Conservation (phyloP, 1,140 invertebrate species). For the Scaptomyza montana region DNA sequence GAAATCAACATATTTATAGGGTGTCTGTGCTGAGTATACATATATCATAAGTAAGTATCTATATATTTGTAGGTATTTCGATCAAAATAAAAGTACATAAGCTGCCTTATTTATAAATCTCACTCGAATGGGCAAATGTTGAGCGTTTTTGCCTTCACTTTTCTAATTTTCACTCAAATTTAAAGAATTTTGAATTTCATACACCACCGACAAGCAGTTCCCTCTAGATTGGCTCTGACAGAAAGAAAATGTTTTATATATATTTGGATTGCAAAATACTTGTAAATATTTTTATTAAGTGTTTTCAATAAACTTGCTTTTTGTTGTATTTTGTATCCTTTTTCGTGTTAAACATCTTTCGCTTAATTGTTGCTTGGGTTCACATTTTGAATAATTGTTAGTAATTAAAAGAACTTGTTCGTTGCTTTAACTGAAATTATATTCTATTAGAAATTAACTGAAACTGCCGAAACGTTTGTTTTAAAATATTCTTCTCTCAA, state of each 20-base stretch:
- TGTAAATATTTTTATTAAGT: conserved; percentile 71
- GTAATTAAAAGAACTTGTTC: conserved; percentile 72
- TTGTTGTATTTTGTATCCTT: conserved; percentile 31
- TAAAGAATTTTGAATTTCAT: conserved; percentile 37
- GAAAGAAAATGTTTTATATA: conserved; percentile 77
- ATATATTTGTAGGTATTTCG: conserved; percentile 15
- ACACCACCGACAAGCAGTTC: conserved; percentile 47
- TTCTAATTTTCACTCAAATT: conserved; percentile 61
- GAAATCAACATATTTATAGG: conserved; percentile 60
- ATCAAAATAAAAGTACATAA: conserved; percentile 56
- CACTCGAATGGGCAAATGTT: conserved; percentile 60
- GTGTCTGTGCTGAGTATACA: conserved; percentile 49
- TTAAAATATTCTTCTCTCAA: conserved; percentile 72
- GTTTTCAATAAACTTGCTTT: conserved; percentile 67
- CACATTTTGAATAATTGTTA: conserved; percentile 72
- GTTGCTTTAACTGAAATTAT: conserved; percentile 38
- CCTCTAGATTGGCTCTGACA: conserved; percentile 58
- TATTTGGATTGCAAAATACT: conserved; percentile 81
- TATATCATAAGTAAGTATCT: background rate
- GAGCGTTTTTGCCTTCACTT: conserved; percentile 36
- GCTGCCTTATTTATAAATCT: conserved; percentile 70
- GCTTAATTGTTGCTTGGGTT: conserved; percentile 55
- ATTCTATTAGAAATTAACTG: conserved; percentile 32
- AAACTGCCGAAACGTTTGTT: conserved; percentile 52
- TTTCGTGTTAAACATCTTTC: conserved; percentile 67